Evolutionary conservation across 2,797 vertebrate genomes (phyloP), one percentile per base, ranked within the genome.

Genomic region (Xyrichtys novacula): DNA sequence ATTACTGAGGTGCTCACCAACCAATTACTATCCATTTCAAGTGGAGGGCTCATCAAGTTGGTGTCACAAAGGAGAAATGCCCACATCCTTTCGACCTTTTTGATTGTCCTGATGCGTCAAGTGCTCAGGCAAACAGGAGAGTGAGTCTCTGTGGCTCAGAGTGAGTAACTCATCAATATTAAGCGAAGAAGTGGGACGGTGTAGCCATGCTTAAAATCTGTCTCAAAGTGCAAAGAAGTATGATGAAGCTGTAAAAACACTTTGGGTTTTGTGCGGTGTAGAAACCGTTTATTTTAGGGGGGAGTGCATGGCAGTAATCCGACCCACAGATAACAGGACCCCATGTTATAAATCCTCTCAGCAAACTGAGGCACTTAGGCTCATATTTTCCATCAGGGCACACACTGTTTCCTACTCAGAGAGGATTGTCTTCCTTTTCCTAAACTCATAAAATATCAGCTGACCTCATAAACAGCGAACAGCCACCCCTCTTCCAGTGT

Each of bases 201-300:
- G 66, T 71, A 77, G 74, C 69, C 82, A 72, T 80, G 80, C 81
- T 67, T 73, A 81, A 79, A 83, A 71, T 89, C 63, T 80, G 69
- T 55, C 62, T 75, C 58, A 60, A 76, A 81, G 73, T 63, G 61
- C 58, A 61, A 64, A 55, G 43, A 46, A 81, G 77, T 82, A 67
- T 65, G 73, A 62, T 59, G 14, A 52, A 63, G 71, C 71, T 58
- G 67, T 62, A 74, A 66, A 82, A 85, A 70, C 78, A 76, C 80
- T 83, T 79, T 79, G 79, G 74, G 78, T 71, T 91, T 89, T 82
- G 77, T 85, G 88, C 87, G 86, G 84, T 71, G 67, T 88, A 70
- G 81, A 80, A 65, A 70, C 68, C 78, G 84, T 88, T 80, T 83
- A 79, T 86, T 88, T 82, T 46, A 25, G 74, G 82, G 63, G 68